These are phyloP conservation scores for Callipepla squamata DNA, from an alignment of 2,113 vertebrate genomes.

Conservation along the genomic window DNA sequence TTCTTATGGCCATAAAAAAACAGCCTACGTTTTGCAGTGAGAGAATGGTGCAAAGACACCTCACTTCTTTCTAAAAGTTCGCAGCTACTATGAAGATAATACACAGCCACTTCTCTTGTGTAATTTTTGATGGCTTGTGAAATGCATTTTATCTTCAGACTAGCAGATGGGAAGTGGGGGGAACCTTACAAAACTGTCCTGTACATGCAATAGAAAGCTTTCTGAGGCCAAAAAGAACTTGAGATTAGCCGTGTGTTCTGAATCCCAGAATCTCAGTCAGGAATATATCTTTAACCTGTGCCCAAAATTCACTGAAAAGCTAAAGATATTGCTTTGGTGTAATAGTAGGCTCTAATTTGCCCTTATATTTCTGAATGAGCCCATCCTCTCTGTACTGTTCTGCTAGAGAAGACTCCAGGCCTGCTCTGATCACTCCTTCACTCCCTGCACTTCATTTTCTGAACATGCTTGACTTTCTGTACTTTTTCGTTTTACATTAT, in stretches of 20 bases:
- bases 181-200: not conserved
- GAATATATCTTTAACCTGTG: not conserved
- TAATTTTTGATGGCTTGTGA: not conserved
- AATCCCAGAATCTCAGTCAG: not conserved
- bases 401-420: not conserved
- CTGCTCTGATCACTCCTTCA: not conserved
- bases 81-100: not conserved
- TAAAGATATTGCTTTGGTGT: not conserved
- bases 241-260: not conserved
- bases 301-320: not conserved
- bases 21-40: not conserved
- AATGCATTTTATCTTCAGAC: not conserved
- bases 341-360: not conserved
- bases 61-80: not conserved
- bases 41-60: not conserved
- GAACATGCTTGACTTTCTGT: not conserved
- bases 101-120: not conserved
- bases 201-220: not conserved
- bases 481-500: not conserved
- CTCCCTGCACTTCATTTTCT: not conserved
- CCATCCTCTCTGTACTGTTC: not conserved
- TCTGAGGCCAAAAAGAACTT: not conserved
- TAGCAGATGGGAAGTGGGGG: not conserved
- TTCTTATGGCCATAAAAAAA: not conserved
- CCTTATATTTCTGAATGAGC: not conserved